Evolutionary conservation across 2,888 invertebrate genomes (phyloP), one percentile per base, ranked within the genome.

Genomic region (Buathra laborator): DNA sequence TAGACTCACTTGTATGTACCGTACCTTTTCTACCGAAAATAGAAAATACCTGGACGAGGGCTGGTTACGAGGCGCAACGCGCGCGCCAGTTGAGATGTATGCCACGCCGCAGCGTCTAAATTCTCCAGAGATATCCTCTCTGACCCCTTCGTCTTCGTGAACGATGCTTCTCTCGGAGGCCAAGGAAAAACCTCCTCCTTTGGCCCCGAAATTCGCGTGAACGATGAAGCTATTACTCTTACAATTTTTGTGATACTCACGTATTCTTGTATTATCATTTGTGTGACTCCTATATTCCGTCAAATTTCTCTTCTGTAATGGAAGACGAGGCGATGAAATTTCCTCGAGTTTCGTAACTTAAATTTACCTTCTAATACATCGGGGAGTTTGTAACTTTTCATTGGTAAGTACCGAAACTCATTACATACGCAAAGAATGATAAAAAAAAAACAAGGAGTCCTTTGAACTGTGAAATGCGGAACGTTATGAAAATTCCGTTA

Each of bases 121-220:
- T 82, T 85, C 76, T 78, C 85, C 72, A 53, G 82, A 72, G 85
- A 72, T 29, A 62, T 62, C 64, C 46, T 24, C 46, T 14, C 29
- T 70, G 67, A 74, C 74, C 82, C 62, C 82, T 85, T 82, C 85
- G 82, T 80, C 82, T 85, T 82, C 82, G 85, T 53, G 64, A 76
- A 72, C 72, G 66, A 29, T 12, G 72, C 29, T 62, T 68, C 79
- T 66, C 53, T 32, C 32, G 56, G 32, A 56, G 37, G 62, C 46
- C 74, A 37, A 19, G 62, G 48, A 29, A 56, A 37, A 24, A 56
- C 19, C 24, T 82, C 43, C 70, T 81, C 56, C 78, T 53, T 59
- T 19, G 59, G 67, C n/a, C 79, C 67, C 71, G 29, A 12, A 71
- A 67, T 3, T 74, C 70, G 48, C 12, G 32, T 66, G 70, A 46